Evolutionary conservation across 2,797 vertebrate genomes (phyloP), one percentile per base, ranked within the genome.

Genomic region (Gymnopithys bicolor): DNA sequence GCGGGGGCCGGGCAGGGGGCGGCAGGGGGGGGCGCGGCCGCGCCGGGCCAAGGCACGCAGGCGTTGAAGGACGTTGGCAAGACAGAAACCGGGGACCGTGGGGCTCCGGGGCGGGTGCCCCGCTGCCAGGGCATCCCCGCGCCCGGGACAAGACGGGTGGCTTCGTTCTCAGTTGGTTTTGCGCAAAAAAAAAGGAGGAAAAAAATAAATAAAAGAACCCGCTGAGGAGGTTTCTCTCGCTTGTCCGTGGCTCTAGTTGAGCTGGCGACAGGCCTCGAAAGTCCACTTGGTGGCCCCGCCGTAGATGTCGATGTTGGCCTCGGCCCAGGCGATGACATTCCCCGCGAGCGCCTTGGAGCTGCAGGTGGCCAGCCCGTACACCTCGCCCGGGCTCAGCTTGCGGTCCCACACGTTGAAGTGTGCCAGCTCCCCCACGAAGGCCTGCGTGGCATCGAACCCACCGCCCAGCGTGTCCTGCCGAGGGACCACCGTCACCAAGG

Each of bases 221-320:
- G 8, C 55, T 84, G 93, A 83, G 87, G 84, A 91, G 92, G 92
- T 85, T 90, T 87, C 71, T 92, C 76, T 48, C n/a, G 56, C 85
- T 63, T 79, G 92, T 91, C 96, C 84, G 9, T 89, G 91, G 97
- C 76, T 92, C 89, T 98, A 99, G 98, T 99, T 99, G 98, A 98
- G 97, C 94, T 99, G 99, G 93, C 98, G 99, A 64, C 99, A 99
- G 69, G 99, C 98, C 97, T 99, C 99, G 32, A 99, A 99, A 96
- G 98, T 99, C 99, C 99, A 99, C 97, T 99, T 99, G 96, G 98
- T 99, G 48, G 99, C 98, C 33, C 99, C 99, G 0, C 99, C 99
- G 13, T 98, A 99, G 96, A 99, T 98, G 89, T 99, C 99, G 14
- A 99, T 99, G 98, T 98, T 99, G 97, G 97, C 96, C 97, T 99